phyloP scores from a whole-genome alignment of 2,888 invertebrate species.

The Ptychoptera contaminata region DNA sequence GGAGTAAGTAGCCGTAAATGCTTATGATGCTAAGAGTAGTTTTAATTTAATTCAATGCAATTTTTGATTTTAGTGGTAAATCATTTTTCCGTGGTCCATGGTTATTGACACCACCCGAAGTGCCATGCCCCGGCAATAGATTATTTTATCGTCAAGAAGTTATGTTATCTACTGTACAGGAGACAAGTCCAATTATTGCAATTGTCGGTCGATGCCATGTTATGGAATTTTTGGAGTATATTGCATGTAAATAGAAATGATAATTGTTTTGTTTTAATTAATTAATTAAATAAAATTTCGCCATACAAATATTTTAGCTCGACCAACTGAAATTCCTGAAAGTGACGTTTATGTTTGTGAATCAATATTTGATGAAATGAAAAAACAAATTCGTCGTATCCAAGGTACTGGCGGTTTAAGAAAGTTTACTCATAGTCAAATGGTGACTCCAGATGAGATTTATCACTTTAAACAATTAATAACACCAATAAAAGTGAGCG shows the following conservation, averaged over 20 bases:
- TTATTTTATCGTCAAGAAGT: conserved; percentile 90
- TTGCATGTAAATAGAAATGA: conserved; percentile 48
- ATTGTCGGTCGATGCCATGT: conserved; percentile 87
- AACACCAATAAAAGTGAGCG: conserved; percentile 34
- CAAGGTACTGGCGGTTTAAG: conserved; percentile 53
- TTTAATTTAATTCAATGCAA: background rate
- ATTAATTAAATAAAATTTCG: background rate
- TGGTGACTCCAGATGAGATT: conserved; percentile 86
- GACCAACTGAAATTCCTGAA: conserved; percentile 88
- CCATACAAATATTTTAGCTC: conserved; percentile 36
- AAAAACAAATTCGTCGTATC: conserved; percentile 57
- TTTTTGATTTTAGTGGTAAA: conserved; percentile 57
- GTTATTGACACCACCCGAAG: conserved; percentile 78
- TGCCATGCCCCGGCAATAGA: conserved; percentile 59
- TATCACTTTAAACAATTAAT: conserved; percentile 61
- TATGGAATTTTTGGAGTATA: conserved; percentile 77
- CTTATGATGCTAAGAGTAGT: conserved; percentile 2
- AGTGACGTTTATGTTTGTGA: conserved; percentile 87
- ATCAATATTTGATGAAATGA: conserved; percentile 78
- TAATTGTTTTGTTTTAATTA: background rate
- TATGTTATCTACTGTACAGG: conserved; percentile 78
- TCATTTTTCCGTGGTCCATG: conserved; percentile 89
- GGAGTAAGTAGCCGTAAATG: conserved; percentile 42
- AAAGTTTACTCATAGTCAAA: conserved; percentile 64
- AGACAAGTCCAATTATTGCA: conserved; percentile 77